A percentile compares a stretch with the other conserved stretches of the same genome.
Conservation (phyloP, 2,113 vertebrate species). For the Todiramphus chloris region DNA sequence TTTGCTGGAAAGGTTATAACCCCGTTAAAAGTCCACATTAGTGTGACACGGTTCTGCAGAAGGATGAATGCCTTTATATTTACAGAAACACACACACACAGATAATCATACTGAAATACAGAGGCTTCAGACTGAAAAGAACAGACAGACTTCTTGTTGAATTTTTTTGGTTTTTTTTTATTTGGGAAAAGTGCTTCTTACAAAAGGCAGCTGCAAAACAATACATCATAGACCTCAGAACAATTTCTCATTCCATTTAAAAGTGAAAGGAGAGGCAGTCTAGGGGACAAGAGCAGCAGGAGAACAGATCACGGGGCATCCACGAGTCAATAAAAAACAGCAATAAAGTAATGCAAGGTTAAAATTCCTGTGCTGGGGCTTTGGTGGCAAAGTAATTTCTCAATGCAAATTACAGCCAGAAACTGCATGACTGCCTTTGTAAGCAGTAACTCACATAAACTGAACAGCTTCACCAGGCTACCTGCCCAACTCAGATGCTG, state of each 20-base stretch:
- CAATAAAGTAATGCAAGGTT: slow-evolving; percentile 68
- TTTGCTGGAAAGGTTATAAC: background rate
- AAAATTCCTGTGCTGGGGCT: slow-evolving; percentile 58
- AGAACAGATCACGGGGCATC: slow-evolving; percentile 68
- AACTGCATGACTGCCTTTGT: slow-evolving; percentile 53
- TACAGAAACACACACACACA: background rate
- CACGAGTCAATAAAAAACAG: slow-evolving; percentile 72
- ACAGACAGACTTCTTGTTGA: background rate
- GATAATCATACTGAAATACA: background rate
- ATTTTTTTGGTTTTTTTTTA: slow-evolving; percentile 67
- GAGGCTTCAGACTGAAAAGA: background rate
- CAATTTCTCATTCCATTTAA: slow-evolving; percentile 75
- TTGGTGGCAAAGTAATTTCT: slow-evolving; percentile 55
- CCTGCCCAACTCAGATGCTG: background rate
- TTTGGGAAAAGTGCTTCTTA: slow-evolving; percentile 87
- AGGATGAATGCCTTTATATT: background rate
- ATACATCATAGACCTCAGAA: slow-evolving; percentile 77
- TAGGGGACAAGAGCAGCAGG: slow-evolving; percentile 67
- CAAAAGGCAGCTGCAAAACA: slow-evolving; percentile 85
- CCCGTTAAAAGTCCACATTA: background rate
- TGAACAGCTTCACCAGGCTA: slow-evolving; percentile 41
- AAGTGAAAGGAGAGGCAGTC: slow-evolving; percentile 72
- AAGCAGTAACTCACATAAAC: slow-evolving; percentile 57
- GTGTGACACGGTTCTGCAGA: background rate
- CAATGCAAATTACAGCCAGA: slow-evolving; percentile 57